These are phyloP conservation scores for Aporophyla nigra DNA, from an alignment of 2,888 invertebrate genomes.

Conservation along the genomic window DNA sequence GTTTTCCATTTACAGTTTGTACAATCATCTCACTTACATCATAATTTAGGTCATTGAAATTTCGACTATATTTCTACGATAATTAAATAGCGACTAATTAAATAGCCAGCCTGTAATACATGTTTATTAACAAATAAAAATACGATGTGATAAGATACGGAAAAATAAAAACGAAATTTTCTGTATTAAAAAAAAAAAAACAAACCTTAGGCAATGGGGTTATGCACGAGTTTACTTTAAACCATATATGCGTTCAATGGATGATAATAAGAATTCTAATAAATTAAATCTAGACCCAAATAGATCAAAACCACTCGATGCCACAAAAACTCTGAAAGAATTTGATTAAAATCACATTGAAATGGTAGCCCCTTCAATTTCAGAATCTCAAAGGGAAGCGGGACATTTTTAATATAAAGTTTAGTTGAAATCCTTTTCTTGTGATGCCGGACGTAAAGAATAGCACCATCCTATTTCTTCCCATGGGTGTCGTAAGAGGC, in stretches of 20 bases:
- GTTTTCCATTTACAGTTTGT: background rate
- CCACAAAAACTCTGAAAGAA: constrained; percentile 4
- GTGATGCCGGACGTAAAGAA: too few relatives aligned
- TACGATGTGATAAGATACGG: too few relatives aligned
- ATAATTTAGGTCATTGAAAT: background rate
- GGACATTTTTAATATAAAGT: constrained; percentile 60
- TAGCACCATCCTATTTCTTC: too few relatives aligned
- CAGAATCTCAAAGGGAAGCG: constrained; percentile 35
- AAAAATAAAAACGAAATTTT: background rate
- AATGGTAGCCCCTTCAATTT: constrained; percentile 19
- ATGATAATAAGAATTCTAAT: background rate
- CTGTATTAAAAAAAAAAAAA: background rate
- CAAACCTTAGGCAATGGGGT: too few relatives aligned
- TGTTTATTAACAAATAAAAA: background rate
- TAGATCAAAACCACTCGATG: background rate
- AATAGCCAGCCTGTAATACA: background rate
- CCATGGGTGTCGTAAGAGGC: too few relatives aligned
- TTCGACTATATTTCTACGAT: too few relatives aligned
- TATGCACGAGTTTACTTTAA: background rate
- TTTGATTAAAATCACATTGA: constrained; percentile 31
- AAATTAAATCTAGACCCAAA: background rate
- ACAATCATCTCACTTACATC: background rate
- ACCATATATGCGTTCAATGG: background rate
- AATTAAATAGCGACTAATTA: background rate
- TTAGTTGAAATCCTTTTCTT: constrained; percentile 39